Evolutionary conservation across 2,113 vertebrate species (phyloP).

Genomic region (Heterocephalus glaber): DNA sequence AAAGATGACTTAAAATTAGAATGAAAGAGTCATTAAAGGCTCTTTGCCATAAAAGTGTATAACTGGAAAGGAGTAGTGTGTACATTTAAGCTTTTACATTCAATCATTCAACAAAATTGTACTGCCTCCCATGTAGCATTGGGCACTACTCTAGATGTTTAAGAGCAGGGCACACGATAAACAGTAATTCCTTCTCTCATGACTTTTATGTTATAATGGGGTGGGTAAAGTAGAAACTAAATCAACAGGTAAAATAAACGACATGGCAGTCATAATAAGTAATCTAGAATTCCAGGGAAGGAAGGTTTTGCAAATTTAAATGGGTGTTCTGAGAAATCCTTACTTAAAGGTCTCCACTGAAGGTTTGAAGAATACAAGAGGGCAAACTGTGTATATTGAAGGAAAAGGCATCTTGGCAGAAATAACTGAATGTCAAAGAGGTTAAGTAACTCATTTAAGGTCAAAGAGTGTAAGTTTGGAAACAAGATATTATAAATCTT

Average conservation of each 20-base stretch:
- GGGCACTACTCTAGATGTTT: not conserved
- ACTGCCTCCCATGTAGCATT: not conserved
- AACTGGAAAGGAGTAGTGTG: not conserved
- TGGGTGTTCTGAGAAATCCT: not conserved
- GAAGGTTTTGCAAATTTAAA: constrained; percentile 10
- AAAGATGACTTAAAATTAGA: constrained; percentile 21
- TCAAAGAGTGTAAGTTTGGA: not conserved
- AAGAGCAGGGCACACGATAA: not conserved
- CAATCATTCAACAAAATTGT: constrained; percentile 20
- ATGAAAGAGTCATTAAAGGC: not conserved
- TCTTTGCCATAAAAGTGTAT: not conserved
- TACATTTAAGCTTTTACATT: not conserved
- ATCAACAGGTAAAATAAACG: constrained; percentile 1
- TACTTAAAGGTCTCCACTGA: not conserved
- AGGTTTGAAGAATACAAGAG: not conserved
- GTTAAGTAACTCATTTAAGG: constrained; percentile 16
- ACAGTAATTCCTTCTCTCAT: not conserved
- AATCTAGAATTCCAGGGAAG: constrained; percentile 19
- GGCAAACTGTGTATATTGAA: not conserved
- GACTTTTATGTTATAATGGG: not conserved
- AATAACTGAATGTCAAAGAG: constrained; percentile 26
- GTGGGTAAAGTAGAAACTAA: constrained; percentile 1
- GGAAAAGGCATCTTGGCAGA: not conserved
- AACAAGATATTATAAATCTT: constrained; percentile 13
- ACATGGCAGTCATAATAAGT: not conserved